Conservation (phyloP, 2,113 vertebrate species). For the Hemiscyllium ocellatum region DNA sequence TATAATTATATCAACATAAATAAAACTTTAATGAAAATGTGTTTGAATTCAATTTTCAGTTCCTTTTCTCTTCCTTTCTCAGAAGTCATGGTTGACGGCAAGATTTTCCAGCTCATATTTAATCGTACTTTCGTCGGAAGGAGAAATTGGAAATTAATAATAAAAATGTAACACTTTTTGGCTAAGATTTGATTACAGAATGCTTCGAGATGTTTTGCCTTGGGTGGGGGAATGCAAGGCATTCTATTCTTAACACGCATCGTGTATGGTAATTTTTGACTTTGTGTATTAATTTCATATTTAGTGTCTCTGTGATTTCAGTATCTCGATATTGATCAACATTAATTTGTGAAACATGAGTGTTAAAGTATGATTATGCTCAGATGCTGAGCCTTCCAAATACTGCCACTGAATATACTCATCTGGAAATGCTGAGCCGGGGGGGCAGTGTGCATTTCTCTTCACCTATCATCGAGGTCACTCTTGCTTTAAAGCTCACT, state of each 20-base stretch:
- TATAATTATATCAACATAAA: conserved; percentile 37
- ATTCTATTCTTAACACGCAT: neutral
- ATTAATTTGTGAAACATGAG: neutral
- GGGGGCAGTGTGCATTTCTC: neutral
- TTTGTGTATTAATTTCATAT: neutral
- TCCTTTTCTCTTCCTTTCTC: neutral
- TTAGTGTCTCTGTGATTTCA: conserved; percentile 1
- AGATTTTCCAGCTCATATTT: conserved; percentile 28
- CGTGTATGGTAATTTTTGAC: conserved; percentile 10
- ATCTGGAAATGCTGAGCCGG: neutral
- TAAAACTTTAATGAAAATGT: conserved; percentile 35
- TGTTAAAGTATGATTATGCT: neutral
- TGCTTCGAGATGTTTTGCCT: neutral
- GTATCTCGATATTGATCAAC: neutral
- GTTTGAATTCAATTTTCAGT: conserved; percentile 29
- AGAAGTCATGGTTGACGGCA: conserved; percentile 3
- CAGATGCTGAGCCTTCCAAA: neutral
- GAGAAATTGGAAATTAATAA: conserved; percentile 34
- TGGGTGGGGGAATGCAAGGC: neutral
- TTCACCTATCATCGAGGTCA: neutral
- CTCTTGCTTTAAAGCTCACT: neutral
- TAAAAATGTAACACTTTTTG: conserved; percentile 25
- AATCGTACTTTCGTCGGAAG: neutral
- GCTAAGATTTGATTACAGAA: conserved; percentile 28
- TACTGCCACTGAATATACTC: neutral